Evolutionary conservation across 2,888 invertebrate species (phyloP).

Genomic region (Hydroisotoma schaefferi): DNA sequence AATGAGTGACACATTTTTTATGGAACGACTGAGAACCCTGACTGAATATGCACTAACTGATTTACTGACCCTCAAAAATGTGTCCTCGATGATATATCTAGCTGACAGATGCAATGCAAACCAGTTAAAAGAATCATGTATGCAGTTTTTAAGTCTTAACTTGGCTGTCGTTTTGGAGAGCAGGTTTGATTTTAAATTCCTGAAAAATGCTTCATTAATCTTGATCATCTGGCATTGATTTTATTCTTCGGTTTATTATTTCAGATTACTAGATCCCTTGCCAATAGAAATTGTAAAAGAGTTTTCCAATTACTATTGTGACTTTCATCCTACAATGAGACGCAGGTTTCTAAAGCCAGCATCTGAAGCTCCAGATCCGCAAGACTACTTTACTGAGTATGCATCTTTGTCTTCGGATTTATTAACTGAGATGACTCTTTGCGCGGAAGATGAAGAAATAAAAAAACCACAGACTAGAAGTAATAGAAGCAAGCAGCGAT

Average conservation of each 20-base stretch:
- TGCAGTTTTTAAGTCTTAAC: conserved; percentile 75
- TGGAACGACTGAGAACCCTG: conserved; percentile 66
- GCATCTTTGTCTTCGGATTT: conserved; percentile 28
- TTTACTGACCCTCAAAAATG: conserved; percentile 69
- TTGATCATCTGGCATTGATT: not conserved
- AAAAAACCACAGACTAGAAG: conserved; percentile 7
- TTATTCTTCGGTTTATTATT: conserved; percentile 17
- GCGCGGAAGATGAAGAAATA: conserved; percentile 6
- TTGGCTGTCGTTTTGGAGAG: conserved; percentile 67
- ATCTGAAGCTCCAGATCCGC: conserved; percentile 41
- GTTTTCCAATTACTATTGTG: conserved; percentile 64
- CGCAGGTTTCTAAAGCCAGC: not conserved
- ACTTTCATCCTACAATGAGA: conserved; percentile 1
- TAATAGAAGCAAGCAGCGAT: conserved; percentile 13
- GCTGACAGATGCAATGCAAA: conserved; percentile 71
- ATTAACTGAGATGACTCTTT: conserved; percentile 31
- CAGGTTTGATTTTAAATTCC: conserved; percentile 51
- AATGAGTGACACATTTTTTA: conserved; percentile 75
- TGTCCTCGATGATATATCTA: conserved; percentile 70
- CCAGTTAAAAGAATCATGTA: conserved; percentile 67
- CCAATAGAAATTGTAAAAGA: conserved; percentile 62
- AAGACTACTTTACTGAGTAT: conserved; percentile 62
- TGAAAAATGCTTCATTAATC: not conserved
- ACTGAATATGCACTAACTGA: conserved; percentile 66
- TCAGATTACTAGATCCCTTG: conserved; percentile 61